Evolutionary conservation across 1,140 invertebrate genomes (phyloP), one percentile per base, ranked within the genome.

Genomic region (Drosophila repletoides): DNA sequence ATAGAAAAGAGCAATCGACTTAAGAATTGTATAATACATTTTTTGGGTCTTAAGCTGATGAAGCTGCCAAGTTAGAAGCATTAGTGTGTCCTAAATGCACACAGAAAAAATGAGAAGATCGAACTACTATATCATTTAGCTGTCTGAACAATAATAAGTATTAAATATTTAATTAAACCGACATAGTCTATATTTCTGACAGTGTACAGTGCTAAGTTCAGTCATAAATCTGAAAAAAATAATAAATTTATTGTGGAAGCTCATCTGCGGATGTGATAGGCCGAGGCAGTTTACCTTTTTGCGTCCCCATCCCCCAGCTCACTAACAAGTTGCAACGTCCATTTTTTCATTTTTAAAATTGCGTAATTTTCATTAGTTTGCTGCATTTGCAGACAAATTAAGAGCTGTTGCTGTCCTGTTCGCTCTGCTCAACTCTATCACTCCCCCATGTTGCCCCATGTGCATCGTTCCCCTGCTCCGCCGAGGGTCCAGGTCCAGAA

Each of bases 281-380:
- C 46, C 15, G 6, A 22, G 9, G 6, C 34, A n/a, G 10, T 51
- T 51, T n/a, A 15, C 17, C 1, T n/a, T 22, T 41, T 53, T 56
- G 15, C 22, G 6, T 36, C 29, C 5, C 10, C 29, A 15, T 15
- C 2, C 49, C 1, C 2, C 52, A 6, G 21, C 9, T 28, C n/a
- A 34, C 19, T 14, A 36, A 31, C 38, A 63, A 41, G 36, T 36
- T 15, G 10, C 10, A 5, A 2, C 38, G 10, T 55, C 19, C 17
- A 17, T 46, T 73, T 83, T 76, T 77, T 64, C 34, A 60, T 79
- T 79, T 72, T 84, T 86, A 67, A 75, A 86, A 86, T 86, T 86
- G 75, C 75, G 75, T 80, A 86, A 86, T 86, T 86, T 80, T 76
- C 75, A 86, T 86, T 86, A 86, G 80, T 86, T 79, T 86, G 79